A percentile compares a stretch with the other conserved stretches of the same genome.
Evolutionary conservation across 2,888 invertebrate species (phyloP).

Genomic region (Epinotia nisella): DNA sequence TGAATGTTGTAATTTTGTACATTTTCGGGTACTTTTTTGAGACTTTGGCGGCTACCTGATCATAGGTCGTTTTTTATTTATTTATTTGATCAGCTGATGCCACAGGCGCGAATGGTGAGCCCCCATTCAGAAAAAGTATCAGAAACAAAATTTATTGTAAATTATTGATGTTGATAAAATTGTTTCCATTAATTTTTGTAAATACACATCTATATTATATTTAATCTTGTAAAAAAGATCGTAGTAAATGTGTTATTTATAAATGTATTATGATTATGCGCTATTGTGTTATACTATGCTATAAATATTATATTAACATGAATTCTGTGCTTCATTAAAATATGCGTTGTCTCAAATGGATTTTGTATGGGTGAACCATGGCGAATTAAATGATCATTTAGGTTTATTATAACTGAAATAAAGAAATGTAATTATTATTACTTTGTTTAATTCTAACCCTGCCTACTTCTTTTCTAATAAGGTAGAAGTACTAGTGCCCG

Average conservation of each 20-base stretch:
- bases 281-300: constrained; percentile 27
- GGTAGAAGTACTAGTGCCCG: too few species aligned
- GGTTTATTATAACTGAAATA: constrained; percentile 54
- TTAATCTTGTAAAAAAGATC: constrained; percentile 33
- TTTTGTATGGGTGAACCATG: constrained; percentile 54
- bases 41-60: constrained; percentile 67
- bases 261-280: constrained; percentile 24
- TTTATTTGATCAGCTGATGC: constrained; percentile 62
- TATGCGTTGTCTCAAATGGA: constrained; percentile 37
- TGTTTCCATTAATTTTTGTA: constrained; percentile 27
- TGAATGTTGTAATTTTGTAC: constrained; percentile 45
- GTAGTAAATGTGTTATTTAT: constrained; percentile 29
- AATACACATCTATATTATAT: constrained; percentile 12
- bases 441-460: constrained; percentile 47
- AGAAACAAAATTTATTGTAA: constrained; percentile 33
- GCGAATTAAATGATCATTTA: constrained; percentile 57
- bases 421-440: constrained; percentile 50
- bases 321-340: constrained; percentile 31
- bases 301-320: constrained; percentile 4
- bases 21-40: constrained; percentile 66
- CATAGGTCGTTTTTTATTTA: constrained; percentile 50
- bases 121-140: constrained; percentile 78
- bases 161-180: constrained; percentile 37
- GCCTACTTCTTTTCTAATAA: too few species aligned
- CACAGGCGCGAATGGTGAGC: constrained; percentile 74